Evolutionary conservation across 2,888 invertebrate genomes (phyloP).

Genomic region (Chalcosyrphus nemorum): DNA sequence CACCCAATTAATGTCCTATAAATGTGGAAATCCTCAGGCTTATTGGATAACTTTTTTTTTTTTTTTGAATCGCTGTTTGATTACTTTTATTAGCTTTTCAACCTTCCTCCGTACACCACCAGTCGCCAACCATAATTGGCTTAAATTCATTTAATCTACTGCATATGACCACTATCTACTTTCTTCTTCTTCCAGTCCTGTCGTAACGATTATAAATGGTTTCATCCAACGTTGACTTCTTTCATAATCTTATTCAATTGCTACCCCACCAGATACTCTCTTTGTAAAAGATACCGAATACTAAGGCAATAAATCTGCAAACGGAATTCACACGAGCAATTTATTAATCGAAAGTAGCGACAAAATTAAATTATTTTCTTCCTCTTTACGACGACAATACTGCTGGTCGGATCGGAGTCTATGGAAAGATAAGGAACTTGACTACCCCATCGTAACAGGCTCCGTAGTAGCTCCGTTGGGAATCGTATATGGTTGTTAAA

Average conservation of each 20-base stretch:
- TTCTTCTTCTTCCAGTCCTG: background rate
- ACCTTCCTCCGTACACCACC: background rate
- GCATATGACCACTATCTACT: background rate
- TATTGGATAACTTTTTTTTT: background rate
- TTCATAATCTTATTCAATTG: slow-evolving; percentile 1
- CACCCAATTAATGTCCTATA: background rate
- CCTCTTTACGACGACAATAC: background rate
- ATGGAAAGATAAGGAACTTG: background rate
- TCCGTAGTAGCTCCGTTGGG: too few species aligned
- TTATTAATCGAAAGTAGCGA: slow-evolving; percentile 48
- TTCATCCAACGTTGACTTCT: slow-evolving; percentile 17
- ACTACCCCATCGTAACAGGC: background rate
- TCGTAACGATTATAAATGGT: slow-evolving; percentile 52
- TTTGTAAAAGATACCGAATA: background rate
- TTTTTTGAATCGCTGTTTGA: background rate
- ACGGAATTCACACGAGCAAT: slow-evolving; percentile 46
- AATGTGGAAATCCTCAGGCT: slow-evolving; percentile 1
- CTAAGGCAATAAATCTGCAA: slow-evolving; percentile 18
- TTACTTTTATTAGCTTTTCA: background rate
- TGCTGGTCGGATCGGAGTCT: background rate
- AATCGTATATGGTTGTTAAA: background rate
- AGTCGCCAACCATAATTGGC: slow-evolving; percentile 24
- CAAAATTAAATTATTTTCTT: slow-evolving; percentile 34
- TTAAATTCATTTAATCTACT: slow-evolving; percentile 36
- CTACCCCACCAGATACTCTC: background rate